Evolutionary conservation across 2,113 vertebrate species (phyloP), one percentile per base, ranked within the genome.

Genomic region (Solea senegalensis): DNA sequence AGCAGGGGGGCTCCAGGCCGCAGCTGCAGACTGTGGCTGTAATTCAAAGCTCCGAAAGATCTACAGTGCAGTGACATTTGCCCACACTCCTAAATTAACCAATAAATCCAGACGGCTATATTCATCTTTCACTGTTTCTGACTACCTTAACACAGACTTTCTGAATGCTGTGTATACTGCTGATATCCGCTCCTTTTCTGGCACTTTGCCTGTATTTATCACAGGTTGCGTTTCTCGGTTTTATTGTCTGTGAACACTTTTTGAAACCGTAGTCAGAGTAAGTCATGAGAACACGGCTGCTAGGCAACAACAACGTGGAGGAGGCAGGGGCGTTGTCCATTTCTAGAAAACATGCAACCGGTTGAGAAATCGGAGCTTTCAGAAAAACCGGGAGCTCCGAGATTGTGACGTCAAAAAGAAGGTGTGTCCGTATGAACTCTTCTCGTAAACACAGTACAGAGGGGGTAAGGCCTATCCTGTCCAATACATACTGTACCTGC

Each of bases 21-120:
- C 74, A 78, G 84, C 78, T 84, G 84, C 81, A 74, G 46, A 65
- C 50, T 40, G 49, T 3, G 9, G 54, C 66, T 67, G 16, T 83
- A 85, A 90, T 83, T 83, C 57, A 58, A 40, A 14, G 10, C 67
- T 80, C 65, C 61, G 46, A 11, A 64, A 65, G 76, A 59, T 65
- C 62, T 26, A 58, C 44, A 56, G 69, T 59, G 74, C 69, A 70
- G 21, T 16, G 13, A 85, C 78, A 82, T 78, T 86, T 72, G 63
- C 73, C 48, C 70, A 63, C 7, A 65, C 63, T 53, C 66, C 68
- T 28, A 73, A 89, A 89, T 87, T 69, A 90, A 72, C 75, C 83
- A 81, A 87, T 84, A 81, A 84, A 83, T 86, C 66, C 72, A 26
- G 65, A 86, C 82, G 81, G 76, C 76, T 64, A 58, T 65, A 69